phyloP scores from a whole-genome alignment of 2,888 invertebrate species.

The Polylopha cassiicola region DNA sequence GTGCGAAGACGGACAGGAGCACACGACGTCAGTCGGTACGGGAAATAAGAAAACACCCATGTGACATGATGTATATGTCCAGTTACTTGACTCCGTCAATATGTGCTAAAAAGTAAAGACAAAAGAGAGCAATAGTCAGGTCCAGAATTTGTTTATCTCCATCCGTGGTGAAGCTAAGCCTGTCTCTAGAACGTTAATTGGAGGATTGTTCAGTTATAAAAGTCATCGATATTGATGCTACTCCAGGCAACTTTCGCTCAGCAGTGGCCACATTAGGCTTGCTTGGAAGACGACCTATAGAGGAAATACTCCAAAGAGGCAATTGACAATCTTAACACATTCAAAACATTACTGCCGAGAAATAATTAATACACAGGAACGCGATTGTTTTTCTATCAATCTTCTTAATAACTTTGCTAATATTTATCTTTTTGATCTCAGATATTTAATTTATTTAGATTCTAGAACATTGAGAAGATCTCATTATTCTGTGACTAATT shows the following conservation, averaged over 20 bases:
- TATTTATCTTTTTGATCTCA: neutral
- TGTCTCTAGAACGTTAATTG: neutral
- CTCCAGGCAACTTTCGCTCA: slow-evolving; percentile 3
- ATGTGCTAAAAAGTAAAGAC: neutral
- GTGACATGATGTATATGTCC: slow-evolving; percentile 4
- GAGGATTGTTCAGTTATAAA: neutral
- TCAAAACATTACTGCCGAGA: slow-evolving; percentile 5
- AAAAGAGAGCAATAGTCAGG: neutral
- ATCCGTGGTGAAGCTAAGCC: neutral
- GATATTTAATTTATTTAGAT: too few species aligned
- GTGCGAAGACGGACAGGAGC: neutral
- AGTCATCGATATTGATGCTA: neutral
- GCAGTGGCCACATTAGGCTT: slow-evolving; percentile 1
- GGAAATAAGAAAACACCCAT: neutral
- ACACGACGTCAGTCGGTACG: neutral
- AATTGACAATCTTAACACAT: slow-evolving; percentile 2
- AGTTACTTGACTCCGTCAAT: neutral
- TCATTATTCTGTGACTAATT: too few species aligned
- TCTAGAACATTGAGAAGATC: too few species aligned
- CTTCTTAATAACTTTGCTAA: neutral
- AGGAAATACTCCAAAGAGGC: neutral
- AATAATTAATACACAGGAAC: slow-evolving; percentile 1
- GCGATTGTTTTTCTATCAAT: neutral
- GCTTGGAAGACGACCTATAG: slow-evolving; percentile 1
- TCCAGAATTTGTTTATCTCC: neutral